phyloP scores from a whole-genome alignment of 2,113 vertebrate genomes.

The Mungos mungo region DNA sequence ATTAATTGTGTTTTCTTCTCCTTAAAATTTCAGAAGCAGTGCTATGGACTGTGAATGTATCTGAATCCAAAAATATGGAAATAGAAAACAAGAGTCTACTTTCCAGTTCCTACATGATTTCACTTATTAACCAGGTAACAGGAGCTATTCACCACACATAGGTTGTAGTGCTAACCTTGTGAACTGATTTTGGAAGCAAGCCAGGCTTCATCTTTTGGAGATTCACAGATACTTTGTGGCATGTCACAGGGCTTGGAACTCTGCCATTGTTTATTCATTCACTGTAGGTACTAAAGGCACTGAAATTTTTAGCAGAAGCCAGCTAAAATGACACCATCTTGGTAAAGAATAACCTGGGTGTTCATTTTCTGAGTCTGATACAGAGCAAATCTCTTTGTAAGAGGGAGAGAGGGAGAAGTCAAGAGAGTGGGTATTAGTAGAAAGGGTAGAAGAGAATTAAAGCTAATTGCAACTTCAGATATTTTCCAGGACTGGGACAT shows the following conservation, averaged over 20 bases:
- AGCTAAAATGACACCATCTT: not conserved
- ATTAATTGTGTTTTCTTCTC: conserved; percentile 39
- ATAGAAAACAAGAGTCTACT: not conserved
- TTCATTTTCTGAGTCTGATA: not conserved
- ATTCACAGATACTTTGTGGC: not conserved
- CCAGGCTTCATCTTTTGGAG: not conserved
- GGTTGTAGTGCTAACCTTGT: not conserved
- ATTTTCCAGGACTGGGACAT: not conserved
- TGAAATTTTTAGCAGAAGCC: not conserved
- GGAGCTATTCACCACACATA: not conserved
- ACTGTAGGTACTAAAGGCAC: not conserved
- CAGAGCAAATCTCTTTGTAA: not conserved
- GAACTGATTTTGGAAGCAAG: not conserved
- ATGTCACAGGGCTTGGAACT: not conserved
- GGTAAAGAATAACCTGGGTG: not conserved
- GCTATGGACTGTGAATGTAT: not conserved
- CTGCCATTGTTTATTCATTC: conserved; percentile 13
- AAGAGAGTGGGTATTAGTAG: not conserved
- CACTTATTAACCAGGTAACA: not conserved
- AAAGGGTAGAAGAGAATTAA: not conserved
- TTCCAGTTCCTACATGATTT: not conserved
- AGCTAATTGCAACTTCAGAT: not conserved
- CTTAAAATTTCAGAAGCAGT: conserved; percentile 15
- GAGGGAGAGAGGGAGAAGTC: not conserved
- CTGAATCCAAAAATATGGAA: not conserved